Conservation (phyloP, 1,140 invertebrate genomes). For the Palaemon carinicauda region DNA sequence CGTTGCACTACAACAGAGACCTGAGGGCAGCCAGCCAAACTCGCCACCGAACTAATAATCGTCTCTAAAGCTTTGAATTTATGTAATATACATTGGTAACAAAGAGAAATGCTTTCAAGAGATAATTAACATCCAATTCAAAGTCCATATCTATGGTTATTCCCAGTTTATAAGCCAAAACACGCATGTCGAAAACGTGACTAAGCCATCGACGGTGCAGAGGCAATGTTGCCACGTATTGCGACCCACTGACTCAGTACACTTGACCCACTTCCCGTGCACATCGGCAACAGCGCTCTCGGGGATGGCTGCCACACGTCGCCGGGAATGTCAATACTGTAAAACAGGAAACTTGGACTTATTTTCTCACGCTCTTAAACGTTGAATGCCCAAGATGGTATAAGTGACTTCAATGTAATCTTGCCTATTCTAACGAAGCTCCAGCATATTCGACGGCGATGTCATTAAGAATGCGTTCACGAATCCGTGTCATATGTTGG, state of each 20-base stretch:
- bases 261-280: constrained; percentile 55
- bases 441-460: too few species aligned
- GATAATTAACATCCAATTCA: too few species aligned
- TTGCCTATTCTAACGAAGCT: too few species aligned
- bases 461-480: too few species aligned
- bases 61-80: neutral
- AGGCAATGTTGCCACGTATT: constrained; percentile 38
- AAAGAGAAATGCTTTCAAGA: neutral
- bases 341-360: constrained; percentile 35
- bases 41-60: constrained; percentile 32
- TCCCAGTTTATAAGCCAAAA: neutral
- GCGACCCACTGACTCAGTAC: constrained; percentile 55
- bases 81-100: neutral
- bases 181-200: constrained; percentile 48
- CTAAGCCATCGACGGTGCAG: neutral
- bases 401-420: too few species aligned
- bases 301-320: constrained; percentile 26
- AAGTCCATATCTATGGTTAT: too few species aligned
- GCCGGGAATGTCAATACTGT: constrained; percentile 34
- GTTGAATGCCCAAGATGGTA: neutral
- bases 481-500: too few species aligned
- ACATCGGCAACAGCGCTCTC: constrained; percentile 38
- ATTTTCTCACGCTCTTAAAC: constrained; percentile 20
- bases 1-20: constrained; percentile 39
- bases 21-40: constrained; percentile 38